These are phyloP conservation scores for Dendroctonus valens DNA, from an alignment of 1,140 invertebrate species.

Conservation along the genomic window DNA sequence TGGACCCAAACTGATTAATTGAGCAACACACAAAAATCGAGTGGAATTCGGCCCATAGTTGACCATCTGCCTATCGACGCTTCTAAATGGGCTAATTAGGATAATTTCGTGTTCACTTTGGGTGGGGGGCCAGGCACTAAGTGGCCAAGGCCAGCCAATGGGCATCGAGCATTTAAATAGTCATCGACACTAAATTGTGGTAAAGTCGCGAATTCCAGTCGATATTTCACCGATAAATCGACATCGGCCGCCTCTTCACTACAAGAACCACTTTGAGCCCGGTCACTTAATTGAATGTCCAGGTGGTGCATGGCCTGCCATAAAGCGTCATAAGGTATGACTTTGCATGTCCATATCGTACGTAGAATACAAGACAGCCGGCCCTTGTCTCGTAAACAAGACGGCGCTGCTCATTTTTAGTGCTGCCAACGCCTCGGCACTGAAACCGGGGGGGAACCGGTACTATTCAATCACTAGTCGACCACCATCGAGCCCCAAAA, in stretches of 20 bases:
- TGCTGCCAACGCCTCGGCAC: constrained; percentile 37
- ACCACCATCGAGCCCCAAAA: too few relatives aligned
- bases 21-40: too few relatives aligned
- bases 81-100: too few relatives aligned
- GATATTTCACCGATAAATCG: constrained; percentile 34
- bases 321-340: constrained; percentile 44
- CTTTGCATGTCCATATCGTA: constrained; percentile 45
- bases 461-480: background rate
- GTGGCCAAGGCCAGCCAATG: too few relatives aligned
- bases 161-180: constrained; percentile 22
- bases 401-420: constrained; percentile 43
- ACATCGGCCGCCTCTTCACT: constrained; percentile 31
- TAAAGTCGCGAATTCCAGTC: constrained; percentile 23
- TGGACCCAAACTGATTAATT: too few relatives aligned
- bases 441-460: constrained; percentile 26
- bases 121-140: too few relatives aligned
- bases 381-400: constrained; percentile 45
- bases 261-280: constrained; percentile 24
- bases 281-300: constrained; percentile 39
- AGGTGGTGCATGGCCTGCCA: constrained; percentile 42
- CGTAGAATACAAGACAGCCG: constrained; percentile 44
- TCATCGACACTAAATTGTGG: constrained; percentile 10
- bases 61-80: too few relatives aligned
- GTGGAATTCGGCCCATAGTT: too few relatives aligned
- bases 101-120: too few relatives aligned